These are phyloP conservation scores for Homarus gammarus DNA, from an alignment of 2,888 invertebrate genomes.

Conservation along the genomic window DNA sequence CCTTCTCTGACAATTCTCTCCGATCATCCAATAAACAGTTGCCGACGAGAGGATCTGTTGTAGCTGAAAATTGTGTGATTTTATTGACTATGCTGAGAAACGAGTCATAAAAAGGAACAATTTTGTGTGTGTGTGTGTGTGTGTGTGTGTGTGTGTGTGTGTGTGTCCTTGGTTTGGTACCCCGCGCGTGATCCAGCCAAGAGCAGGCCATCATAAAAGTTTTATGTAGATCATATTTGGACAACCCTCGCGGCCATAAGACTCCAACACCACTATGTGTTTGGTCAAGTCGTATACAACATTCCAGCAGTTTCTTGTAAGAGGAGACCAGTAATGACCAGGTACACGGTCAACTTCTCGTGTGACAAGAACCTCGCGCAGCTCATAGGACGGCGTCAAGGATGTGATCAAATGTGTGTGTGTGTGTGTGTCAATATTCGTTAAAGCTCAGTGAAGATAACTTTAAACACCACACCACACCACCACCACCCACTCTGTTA, in stretches of 20 bases:
- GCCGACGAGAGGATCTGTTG: too few species aligned
- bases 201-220: not conserved
- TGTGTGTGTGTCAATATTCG: not conserved
- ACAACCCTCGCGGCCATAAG: not conserved
- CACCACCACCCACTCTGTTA: not conserved
- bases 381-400: too few species aligned
- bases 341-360: too few species aligned
- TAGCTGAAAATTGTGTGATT: too few species aligned
- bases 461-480: not conserved
- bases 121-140: constrained; percentile 17
- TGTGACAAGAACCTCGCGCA: too few species aligned
- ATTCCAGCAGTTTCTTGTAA: too few species aligned
- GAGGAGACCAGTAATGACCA: too few species aligned
- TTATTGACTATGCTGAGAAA: too few species aligned
- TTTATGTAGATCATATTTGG: constrained; percentile 13
- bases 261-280: not conserved
- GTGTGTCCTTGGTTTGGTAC: not conserved
- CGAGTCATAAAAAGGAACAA: too few species aligned
- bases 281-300: not conserved
- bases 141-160: not conserved
- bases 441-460: not conserved
- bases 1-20: too few species aligned
- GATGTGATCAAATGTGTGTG: too few species aligned
- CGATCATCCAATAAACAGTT: too few species aligned
- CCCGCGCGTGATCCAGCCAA: not conserved